Evolutionary conservation across 2,888 invertebrate species (phyloP).

Genomic region (Drosophila formosana): DNA sequence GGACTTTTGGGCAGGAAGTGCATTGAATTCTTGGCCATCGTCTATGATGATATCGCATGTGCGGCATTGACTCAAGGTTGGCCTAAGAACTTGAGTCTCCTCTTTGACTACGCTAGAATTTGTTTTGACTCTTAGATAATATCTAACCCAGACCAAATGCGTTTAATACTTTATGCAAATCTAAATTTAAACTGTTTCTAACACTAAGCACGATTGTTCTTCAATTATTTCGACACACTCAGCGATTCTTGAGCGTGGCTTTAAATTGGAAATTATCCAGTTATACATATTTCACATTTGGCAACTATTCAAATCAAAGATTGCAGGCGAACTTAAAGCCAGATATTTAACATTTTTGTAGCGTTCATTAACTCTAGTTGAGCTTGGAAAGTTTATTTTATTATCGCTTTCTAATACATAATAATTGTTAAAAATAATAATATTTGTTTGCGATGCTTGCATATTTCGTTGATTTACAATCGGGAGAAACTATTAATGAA

Average conservation of each 20-base stretch:
- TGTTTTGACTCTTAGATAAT: background rate
- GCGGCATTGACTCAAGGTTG: conserved; percentile 25
- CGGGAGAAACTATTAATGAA: too few species aligned
- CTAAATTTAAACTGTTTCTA: background rate
- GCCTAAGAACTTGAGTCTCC: background rate
- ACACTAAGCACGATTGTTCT: background rate
- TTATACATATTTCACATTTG: background rate
- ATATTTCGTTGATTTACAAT: too few species aligned
- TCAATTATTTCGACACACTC: background rate
- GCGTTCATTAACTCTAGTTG: too few species aligned
- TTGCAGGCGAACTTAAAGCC: background rate
- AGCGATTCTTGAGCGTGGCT: too few species aligned
- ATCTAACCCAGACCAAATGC: background rate
- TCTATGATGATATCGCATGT: conserved; percentile 2
- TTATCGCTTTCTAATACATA: too few species aligned
- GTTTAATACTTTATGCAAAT: background rate
- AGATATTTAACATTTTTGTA: too few species aligned
- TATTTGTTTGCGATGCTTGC: too few species aligned
- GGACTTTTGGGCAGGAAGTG: conserved; percentile 44
- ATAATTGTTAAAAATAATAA: too few species aligned
- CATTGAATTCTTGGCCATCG: conserved; percentile 25
- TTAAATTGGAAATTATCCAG: background rate
- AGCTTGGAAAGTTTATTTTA: too few species aligned
- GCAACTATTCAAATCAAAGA: background rate
- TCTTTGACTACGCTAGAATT: background rate